Percentiles rank a stretch among this genome's conserved stretches.
phyloP scores from a whole-genome alignment of 2,113 vertebrate genomes.

The Apeltes quadracus region DNA sequence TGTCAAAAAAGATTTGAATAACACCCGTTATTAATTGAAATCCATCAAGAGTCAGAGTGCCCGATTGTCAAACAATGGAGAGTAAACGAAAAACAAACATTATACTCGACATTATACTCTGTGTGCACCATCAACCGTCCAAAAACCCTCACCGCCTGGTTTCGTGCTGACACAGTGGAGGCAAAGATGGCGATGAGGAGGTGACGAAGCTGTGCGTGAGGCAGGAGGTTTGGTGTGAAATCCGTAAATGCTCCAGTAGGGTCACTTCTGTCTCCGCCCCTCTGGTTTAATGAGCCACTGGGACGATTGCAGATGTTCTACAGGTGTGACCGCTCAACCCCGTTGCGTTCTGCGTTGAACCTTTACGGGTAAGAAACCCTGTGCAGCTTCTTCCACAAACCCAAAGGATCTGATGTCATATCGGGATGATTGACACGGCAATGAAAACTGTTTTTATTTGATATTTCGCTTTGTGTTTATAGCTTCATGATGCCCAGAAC shows the following conservation, averaged over 20 bases:
- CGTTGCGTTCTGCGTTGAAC: slow-evolving; percentile 3
- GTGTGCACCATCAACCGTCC: not conserved
- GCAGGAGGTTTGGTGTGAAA: not conserved
- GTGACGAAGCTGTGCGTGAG: not conserved
- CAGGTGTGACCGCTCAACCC: not conserved
- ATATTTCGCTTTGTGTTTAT: not conserved
- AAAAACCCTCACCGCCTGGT: not conserved
- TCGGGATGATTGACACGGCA: not conserved
- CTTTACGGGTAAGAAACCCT: not conserved
- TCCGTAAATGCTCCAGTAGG: not conserved
- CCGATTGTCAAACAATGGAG: not conserved
- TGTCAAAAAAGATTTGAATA: not conserved
- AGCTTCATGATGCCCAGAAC: not conserved
- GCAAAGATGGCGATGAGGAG: not conserved
- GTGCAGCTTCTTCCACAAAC: not conserved
- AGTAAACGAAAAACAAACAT: not conserved
- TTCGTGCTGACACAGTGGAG: not conserved
- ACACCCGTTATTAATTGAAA: not conserved
- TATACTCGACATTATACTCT: not conserved
- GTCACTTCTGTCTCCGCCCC: not conserved
- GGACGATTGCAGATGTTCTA: not conserved
- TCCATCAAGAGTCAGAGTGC: not conserved
- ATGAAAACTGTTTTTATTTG: not conserved
- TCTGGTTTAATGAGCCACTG: not conserved
- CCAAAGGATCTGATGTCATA: not conserved